phyloP scores from a whole-genome alignment of 1,140 invertebrate genomes.

The Anastrepha obliqua region DNA sequence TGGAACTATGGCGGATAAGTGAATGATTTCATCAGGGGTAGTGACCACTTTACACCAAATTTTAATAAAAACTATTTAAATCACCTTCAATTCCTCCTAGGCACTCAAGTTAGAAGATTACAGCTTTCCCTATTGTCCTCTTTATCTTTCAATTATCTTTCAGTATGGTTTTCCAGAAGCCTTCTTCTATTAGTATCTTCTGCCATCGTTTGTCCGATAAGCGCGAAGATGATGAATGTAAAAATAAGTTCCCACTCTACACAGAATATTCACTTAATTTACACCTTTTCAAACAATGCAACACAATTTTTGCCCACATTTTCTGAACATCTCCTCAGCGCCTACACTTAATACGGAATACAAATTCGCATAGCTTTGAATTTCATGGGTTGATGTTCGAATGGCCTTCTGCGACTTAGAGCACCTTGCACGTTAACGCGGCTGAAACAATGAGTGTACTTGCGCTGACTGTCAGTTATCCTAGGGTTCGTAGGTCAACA shows the following conservation, averaged over 20 bases:
- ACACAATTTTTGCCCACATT: background rate
- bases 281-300: background rate
- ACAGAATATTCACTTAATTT: background rate
- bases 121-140: too few species aligned
- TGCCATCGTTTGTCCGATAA: too few species aligned
- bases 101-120: too few species aligned
- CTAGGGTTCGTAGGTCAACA: constrained; percentile 13
- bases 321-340: background rate
- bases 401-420: background rate
- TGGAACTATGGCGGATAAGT: too few species aligned
- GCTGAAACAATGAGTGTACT: background rate
- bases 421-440: background rate
- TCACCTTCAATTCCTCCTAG: too few species aligned
- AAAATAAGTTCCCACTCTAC: background rate
- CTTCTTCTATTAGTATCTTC: too few species aligned
- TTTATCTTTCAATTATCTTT: too few species aligned
- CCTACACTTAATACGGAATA: background rate
- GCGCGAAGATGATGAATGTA: too few species aligned
- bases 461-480: background rate
- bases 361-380: background rate
- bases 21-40: too few species aligned
- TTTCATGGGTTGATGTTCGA: background rate
- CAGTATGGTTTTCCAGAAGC: too few species aligned
- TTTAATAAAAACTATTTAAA: too few species aligned
- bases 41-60: too few species aligned